Evolutionary conservation across 2,888 invertebrate genomes (phyloP), one percentile per base, ranked within the genome.

Genomic region (Andrena bicolor): DNA sequence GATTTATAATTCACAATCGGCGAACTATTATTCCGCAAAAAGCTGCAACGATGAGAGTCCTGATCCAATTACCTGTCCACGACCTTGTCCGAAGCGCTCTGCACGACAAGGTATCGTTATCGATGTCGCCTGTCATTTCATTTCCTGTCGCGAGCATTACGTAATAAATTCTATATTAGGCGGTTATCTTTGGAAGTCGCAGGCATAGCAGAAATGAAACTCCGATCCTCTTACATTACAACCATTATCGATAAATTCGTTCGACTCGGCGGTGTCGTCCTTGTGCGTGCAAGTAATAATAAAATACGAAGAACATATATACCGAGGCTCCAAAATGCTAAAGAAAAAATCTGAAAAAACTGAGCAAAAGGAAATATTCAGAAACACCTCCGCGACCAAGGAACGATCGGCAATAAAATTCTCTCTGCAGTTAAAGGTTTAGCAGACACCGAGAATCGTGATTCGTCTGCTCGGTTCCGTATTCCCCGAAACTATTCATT

Each of bases 151-250:
- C 64, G 16, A 20, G n/a, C 20, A 41, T 71, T 71, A 48, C 74
- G 63, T 63, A 73, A 74, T 58, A 74, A 82, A 81, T 78, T 71
- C 63, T 77, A 63, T 8, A 20, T 63, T 64, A 74, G 41, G n/a
- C 32, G 32, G 76, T 63, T 73, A 70, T 66, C 70, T 65, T 30
- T 32, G 60, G 20, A 64, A 64, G 41, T 41, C 56, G 20, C n/a
- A 41, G 56, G 23, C 66, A 53, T 26, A 49, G 26, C n/a, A 74
- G 56, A 75, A 75, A 83, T 78, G 74, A 78, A 53, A 58, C 63
- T 56, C 23, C 58, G 53, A 83, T 75, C 74, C 71, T 73, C 81
- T 84, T 84, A 64, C 32, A 23, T 32, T 26, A 6, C 16, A 61
- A 60, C 49, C 35, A 20, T 60, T 13, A 6, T 65, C 41, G 32